These are phyloP conservation scores for Sebastes oblongus DNA, from an alignment of 2,797 vertebrate species.

Conservation along the genomic window DNA sequence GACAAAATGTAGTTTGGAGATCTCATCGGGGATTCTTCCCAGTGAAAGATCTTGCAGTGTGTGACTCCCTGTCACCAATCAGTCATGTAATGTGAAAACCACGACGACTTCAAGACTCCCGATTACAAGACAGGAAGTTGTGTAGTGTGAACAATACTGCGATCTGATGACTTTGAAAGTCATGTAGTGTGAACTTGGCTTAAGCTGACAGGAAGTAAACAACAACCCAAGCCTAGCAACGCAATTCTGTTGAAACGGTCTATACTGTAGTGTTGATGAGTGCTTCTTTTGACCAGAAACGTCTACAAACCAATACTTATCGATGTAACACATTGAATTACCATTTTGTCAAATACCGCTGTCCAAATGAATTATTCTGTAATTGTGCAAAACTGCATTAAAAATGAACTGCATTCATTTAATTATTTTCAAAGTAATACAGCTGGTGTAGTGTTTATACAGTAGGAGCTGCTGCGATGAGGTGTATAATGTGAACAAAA, in stretches of 20 bases:
- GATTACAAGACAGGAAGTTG: too few relatives aligned
- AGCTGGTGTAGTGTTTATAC: neutral
- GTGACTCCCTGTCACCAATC: too few relatives aligned
- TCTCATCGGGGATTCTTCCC: too few relatives aligned
- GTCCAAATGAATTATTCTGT: neutral
- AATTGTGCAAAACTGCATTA: neutral
- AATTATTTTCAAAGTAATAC: neutral
- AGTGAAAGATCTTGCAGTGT: too few relatives aligned
- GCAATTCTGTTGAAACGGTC: too few relatives aligned
- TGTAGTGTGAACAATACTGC: too few relatives aligned
- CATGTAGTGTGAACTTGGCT: neutral
- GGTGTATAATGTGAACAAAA: neutral
- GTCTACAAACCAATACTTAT: neutral
- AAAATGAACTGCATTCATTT: neutral
- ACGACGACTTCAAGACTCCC: too few relatives aligned
- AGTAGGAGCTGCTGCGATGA: neutral
- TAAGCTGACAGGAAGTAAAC: neutral
- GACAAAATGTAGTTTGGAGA: fast-evolving
- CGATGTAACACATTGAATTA: neutral
- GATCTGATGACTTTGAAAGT: too few relatives aligned
- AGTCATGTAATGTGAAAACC: too few relatives aligned
- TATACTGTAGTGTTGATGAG: neutral
- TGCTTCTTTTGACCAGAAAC: neutral
- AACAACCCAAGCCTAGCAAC: neutral
- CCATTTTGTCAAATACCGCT: neutral